These are phyloP conservation scores for Helicolenus hilgendorfi DNA, from an alignment of 2,797 vertebrate species.

Conservation along the genomic window DNA sequence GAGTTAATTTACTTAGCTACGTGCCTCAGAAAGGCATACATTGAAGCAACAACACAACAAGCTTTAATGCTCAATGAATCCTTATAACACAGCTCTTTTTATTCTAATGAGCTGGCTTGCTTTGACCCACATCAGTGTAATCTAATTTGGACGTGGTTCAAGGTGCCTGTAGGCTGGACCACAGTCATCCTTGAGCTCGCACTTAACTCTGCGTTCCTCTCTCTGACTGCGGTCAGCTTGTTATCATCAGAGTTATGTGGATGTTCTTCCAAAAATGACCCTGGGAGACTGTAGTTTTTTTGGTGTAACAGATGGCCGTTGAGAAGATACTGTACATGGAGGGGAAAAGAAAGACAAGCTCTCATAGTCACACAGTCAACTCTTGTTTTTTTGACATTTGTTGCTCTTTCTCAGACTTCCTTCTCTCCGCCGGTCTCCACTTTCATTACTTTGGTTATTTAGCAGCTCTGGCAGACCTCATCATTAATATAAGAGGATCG, in stretches of 20 bases:
- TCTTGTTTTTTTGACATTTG: neutral
- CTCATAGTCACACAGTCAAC: neutral
- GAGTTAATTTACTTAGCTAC: neutral
- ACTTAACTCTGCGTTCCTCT: neutral
- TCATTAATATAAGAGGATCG: neutral
- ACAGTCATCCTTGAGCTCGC: neutral
- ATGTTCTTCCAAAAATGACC: neutral
- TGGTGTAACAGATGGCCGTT: constrained; percentile 24
- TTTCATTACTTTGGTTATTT: neutral
- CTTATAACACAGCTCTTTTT: neutral
- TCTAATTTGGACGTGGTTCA: neutral
- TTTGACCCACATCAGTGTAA: neutral
- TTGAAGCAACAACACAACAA: neutral
- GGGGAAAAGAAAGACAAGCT: neutral
- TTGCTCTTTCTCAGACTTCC: neutral
- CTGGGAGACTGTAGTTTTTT: neutral
- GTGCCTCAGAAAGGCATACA: neutral
- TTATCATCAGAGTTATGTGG: neutral
- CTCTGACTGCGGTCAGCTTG: neutral
- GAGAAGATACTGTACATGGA: neutral
- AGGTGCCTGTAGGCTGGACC: neutral
- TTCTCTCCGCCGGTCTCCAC: neutral
- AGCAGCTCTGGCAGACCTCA: neutral
- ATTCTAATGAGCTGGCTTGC: neutral
- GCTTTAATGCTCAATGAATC: neutral